phyloP scores from a whole-genome alignment of 2,113 vertebrate genomes.

The Artemisiospiza belli region DNA sequence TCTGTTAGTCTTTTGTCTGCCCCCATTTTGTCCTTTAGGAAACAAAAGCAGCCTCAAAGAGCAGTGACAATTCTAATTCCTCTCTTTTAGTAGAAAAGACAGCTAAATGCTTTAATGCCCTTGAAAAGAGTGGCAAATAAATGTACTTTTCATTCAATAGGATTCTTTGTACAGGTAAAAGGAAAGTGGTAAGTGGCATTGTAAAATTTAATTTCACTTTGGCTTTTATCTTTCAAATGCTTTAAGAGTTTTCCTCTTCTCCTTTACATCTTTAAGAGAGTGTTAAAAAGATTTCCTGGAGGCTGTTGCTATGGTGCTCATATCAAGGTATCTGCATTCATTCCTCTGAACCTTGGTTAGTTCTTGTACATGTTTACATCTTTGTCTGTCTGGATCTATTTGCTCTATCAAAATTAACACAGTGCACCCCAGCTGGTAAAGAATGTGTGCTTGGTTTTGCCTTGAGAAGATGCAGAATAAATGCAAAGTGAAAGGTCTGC shows the following conservation, averaged over 20 bases:
- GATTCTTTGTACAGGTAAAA: not conserved
- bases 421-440: not conserved
- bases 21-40: not conserved
- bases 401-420: not conserved
- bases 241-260: not conserved
- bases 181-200: not conserved
- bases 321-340: not conserved
- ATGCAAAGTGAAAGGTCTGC: not conserved
- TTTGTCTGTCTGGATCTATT: not conserved
- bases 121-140: not conserved
- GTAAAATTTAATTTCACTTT: not conserved
- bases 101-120: not conserved
- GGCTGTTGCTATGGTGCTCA: conserved; percentile 44
- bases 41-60: not conserved
- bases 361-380: not conserved
- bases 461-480: not conserved
- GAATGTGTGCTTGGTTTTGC: not conserved
- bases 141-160: not conserved
- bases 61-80: not conserved
- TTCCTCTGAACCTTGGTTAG: not conserved
- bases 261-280: not conserved
- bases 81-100: not conserved
- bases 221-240: not conserved
- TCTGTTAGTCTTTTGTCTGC: not conserved
- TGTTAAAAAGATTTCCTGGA: not conserved